These are phyloP conservation scores for Drosophila rhopaloa DNA, from an alignment of 1,140 invertebrate genomes.

Conservation along the genomic window DNA sequence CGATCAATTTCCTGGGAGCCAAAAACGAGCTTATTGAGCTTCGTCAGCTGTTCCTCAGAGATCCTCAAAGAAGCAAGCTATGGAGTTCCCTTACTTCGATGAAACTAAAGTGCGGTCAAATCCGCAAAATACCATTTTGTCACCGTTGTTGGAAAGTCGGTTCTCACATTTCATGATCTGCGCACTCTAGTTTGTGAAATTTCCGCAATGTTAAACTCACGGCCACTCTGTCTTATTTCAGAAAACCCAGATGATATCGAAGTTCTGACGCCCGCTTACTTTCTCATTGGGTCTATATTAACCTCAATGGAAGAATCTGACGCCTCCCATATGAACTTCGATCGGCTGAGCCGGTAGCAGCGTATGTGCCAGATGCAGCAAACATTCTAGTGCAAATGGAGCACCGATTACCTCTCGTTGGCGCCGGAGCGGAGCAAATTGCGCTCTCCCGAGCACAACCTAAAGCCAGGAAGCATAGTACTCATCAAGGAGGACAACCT, in stretches of 20 bases:
- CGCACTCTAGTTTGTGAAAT: too few species aligned
- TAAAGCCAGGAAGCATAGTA: not conserved
- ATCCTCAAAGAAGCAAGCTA: too few species aligned
- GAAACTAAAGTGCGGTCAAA: too few species aligned
- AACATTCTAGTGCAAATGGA: constrained; percentile 5
- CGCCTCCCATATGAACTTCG: constrained; percentile 1
- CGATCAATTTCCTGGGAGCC: too few species aligned
- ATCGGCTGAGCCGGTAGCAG: not conserved
- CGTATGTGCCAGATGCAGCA: constrained; percentile 15
- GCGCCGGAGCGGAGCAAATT: constrained; percentile 10
- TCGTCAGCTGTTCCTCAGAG: too few species aligned
- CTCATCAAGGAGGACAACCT: constrained; percentile 13
- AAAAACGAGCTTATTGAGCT: too few species aligned
- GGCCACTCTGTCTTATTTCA: constrained; percentile 13
- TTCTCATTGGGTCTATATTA: not conserved
- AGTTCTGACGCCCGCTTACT: not conserved
- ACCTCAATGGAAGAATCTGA: not conserved
- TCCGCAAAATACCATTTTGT: too few species aligned
- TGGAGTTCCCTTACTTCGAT: too few species aligned
- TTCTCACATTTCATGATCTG: too few species aligned
- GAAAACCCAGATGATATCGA: constrained; percentile 4
- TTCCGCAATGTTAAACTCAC: not conserved
- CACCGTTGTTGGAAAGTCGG: too few species aligned
- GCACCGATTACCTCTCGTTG: constrained; percentile 3
- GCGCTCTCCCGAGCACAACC: not conserved